Conservation (phyloP, 2,113 vertebrate species). For the Axis porcinus region DNA sequence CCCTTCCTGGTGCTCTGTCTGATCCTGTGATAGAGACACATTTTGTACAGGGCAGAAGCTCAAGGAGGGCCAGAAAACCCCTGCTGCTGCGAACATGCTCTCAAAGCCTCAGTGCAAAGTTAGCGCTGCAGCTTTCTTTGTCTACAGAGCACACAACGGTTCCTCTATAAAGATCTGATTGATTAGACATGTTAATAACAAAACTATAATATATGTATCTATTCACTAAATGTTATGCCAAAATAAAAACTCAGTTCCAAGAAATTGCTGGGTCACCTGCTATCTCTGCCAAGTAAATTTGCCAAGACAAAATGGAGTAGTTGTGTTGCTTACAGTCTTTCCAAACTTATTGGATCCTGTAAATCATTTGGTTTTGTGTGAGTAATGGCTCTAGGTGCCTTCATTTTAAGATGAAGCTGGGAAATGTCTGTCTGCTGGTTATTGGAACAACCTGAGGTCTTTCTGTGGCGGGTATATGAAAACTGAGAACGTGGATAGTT, state of each 20-base stretch:
- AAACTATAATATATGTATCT: neutral
- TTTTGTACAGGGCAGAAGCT: neutral
- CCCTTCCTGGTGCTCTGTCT: neutral
- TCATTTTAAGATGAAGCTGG: constrained; percentile 25
- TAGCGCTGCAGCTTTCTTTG: neutral
- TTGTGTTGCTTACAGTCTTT: constrained; percentile 22
- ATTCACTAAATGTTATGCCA: neutral
- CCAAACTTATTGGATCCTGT: neutral
- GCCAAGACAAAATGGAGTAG: constrained; percentile 24
- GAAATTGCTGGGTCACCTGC: constrained; percentile 2
- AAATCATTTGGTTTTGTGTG: constrained; percentile 36
- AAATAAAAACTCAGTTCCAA: constrained; percentile 52
- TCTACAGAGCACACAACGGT: neutral
- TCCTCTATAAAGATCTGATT: neutral
- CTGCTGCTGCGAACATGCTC: neutral
- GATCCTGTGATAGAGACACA: neutral
- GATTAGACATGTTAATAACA: neutral
- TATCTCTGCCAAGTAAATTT: constrained; percentile 28
- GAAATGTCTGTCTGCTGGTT: constrained; percentile 1
- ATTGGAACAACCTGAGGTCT: neutral
- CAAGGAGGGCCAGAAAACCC: neutral
- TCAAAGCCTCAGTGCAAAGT: neutral
- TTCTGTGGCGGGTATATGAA: neutral
- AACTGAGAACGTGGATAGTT: neutral
- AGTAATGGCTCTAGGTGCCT: neutral